These are phyloP conservation scores for Euclidia mi DNA, from an alignment of 2,888 invertebrate species.

Conservation along the genomic window DNA sequence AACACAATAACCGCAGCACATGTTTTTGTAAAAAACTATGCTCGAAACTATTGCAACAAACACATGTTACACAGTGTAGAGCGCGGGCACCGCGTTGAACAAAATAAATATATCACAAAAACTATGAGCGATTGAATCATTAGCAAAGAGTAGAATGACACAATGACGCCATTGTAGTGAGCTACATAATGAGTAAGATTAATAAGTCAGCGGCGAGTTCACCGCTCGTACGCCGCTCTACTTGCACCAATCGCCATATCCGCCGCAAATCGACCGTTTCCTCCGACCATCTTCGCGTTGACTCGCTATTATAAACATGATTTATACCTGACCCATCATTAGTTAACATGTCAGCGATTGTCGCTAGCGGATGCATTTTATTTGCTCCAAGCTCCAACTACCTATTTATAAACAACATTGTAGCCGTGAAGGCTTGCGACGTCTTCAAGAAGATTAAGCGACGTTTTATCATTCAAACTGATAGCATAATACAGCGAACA, in stretches of 20 bases:
- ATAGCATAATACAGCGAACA: not conserved
- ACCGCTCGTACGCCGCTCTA: conserved; percentile 67
- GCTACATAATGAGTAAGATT: conserved; percentile 69
- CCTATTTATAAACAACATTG: conserved; percentile 65
- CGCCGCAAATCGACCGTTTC: conserved; percentile 88
- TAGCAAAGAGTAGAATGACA: conserved; percentile 42
- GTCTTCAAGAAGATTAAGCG: conserved; percentile 36
- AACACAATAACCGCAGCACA: conserved; percentile 23
- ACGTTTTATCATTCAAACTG: conserved; percentile 11
- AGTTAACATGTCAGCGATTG: conserved; percentile 83
- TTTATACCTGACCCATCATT: conserved; percentile 88
- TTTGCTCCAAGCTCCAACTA: conserved; percentile 75
- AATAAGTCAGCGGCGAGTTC: conserved; percentile 72
- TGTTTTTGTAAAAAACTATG: conserved; percentile 15
- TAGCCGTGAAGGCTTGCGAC: conserved; percentile 47
- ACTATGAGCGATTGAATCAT: conserved; percentile 38
- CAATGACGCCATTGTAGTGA: conserved; percentile 64
- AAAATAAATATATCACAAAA: conserved; percentile 33
- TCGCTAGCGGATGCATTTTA: conserved; percentile 82
- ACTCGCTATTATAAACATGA: conserved; percentile 83
- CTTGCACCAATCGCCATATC: conserved; percentile 85
- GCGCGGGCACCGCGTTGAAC: conserved; percentile 14
- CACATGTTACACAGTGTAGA: conserved; percentile 24
- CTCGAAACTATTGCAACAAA: conserved; percentile 3
- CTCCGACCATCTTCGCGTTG: conserved; percentile 78